Evolutionary conservation across 2,113 vertebrate species (phyloP), one percentile per base, ranked within the genome.

Genomic region (Hippocampus guttulatus): DNA sequence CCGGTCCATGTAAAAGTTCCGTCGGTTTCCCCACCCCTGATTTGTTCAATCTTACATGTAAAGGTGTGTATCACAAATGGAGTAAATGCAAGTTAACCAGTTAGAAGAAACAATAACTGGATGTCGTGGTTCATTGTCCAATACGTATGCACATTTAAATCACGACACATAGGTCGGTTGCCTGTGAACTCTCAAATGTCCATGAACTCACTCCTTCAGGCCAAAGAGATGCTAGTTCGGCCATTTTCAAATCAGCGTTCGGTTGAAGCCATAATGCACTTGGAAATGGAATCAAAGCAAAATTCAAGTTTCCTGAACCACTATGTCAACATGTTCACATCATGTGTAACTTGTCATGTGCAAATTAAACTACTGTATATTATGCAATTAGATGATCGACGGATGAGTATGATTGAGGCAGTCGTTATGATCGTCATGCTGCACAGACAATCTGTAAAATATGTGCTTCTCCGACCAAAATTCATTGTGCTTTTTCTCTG

Each of bases 361-460:
- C 33, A 63, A 40, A 41, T 14, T 33, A 30, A 63, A 21, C 5
- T n/a, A 60, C 20, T 21, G 5, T 23, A 62, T 38, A 62, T 38
- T 62, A 62, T 62, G 60, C 60, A 62, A 38, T 38, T 4, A 62
- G 33, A 38, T 38, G 60, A 38, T 38, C 20, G 18, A 20, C 23
- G 25, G 55, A 58, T 58, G 55, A 58, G 25, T 27, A 27, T 27
- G 25, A 27, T 27, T 2, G 25, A 27, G 25, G 27, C 27, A 33
- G 27, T 61, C 8, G 27, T 18, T 47, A 23, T 14, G 7, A 47
- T 47, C 55, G 7, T 67, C 67, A 20, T 45, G 45, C 68, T 71
- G 81, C 81, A 78, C 79, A 83, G 84, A 86, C 85, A 87, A 87
- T 89, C 84, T 74, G 55, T 69, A 74, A 23, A 69, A 63, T 38